phyloP scores from a whole-genome alignment of 2,888 invertebrate species.

The Cephus rjabovi region DNA sequence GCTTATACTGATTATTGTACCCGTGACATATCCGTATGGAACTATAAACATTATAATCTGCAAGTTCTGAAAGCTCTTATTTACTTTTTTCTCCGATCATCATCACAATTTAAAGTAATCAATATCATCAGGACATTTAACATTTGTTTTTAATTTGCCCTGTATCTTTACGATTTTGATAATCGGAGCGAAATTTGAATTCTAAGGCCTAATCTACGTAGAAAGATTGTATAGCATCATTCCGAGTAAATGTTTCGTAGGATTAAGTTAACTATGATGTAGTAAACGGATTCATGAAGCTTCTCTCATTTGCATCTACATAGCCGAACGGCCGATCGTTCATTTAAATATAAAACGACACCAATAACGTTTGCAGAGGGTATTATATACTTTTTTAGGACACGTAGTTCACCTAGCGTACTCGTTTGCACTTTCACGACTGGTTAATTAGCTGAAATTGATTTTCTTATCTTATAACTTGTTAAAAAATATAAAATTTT shows the following conservation, averaged over 20 bases:
- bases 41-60: not conserved
- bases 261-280: conserved; percentile 31
- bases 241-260: not conserved
- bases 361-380: conserved; percentile 16
- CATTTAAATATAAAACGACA: conserved; percentile 40
- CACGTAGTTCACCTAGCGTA: not conserved
- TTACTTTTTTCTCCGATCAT: not conserved
- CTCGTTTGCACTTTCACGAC: not conserved
- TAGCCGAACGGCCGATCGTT: conserved; percentile 12
- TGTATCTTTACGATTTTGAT: not conserved
- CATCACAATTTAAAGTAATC: not conserved
- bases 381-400: conserved; percentile 30
- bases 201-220: not conserved
- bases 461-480: not conserved
- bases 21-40: conserved; percentile 5
- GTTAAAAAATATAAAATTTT: not conserved
- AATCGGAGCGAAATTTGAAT: not conserved
- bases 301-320: conserved; percentile 1
- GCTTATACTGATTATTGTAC: conserved; percentile 25
- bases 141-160: not conserved
- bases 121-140: not conserved
- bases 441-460: not conserved
- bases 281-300: conserved; percentile 15
- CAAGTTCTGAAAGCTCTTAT: not conserved
- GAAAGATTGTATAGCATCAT: not conserved